A percentile compares a stretch with the other conserved stretches of the same genome.
phyloP scores from a whole-genome alignment of 1,140 invertebrate species.

The Aphidius ervi region DNA sequence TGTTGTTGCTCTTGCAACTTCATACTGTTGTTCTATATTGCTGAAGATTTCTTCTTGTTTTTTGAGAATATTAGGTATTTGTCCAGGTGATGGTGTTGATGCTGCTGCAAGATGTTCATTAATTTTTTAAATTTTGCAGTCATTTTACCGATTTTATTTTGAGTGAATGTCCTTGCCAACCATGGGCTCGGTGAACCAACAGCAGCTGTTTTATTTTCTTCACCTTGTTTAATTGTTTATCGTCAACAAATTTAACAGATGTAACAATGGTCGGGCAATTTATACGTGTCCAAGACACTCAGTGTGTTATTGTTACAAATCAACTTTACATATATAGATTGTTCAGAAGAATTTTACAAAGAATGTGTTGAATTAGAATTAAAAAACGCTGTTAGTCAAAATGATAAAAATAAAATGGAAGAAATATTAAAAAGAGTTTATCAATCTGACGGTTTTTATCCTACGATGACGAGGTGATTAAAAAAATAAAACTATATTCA shows the following conservation, averaged over 20 bases:
- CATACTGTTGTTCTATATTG: constrained; percentile 90
- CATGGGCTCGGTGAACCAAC: constrained; percentile 63
- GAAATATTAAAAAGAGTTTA: constrained; percentile 67
- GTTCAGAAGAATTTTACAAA: constrained; percentile 84
- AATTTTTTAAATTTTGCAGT: constrained; percentile 90
- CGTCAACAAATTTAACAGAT: constrained; percentile 56
- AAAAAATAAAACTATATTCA: constrained; percentile 36
- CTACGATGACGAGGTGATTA: constrained; percentile 58
- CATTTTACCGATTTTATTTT: constrained; percentile 86
- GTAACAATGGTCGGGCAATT: constrained; percentile 55
- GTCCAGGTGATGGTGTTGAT: constrained; percentile 32
- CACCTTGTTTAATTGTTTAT: no score
- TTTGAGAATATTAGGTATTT: constrained; percentile 62
- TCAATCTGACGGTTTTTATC: constrained; percentile 30
- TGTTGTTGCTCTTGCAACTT: constrained; percentile 86
- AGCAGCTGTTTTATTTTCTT: constrained; percentile 34
- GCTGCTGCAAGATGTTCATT: constrained; percentile 74
- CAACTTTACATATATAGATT: constrained; percentile 68
- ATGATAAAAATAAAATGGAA: constrained; percentile 63
- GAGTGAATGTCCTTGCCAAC: constrained; percentile 78
- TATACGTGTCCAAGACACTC: constrained; percentile 85
- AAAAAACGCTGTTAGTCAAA: constrained; percentile 50
- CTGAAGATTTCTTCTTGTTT: constrained; percentile 89
- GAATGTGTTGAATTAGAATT: constrained; percentile 74
- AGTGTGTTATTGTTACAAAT: constrained; percentile 80